Percentiles rank a stretch among this genome's conserved stretches.
Conservation (phyloP, 2,113 vertebrate genomes). For the Pollimyrus isidori region DNA sequence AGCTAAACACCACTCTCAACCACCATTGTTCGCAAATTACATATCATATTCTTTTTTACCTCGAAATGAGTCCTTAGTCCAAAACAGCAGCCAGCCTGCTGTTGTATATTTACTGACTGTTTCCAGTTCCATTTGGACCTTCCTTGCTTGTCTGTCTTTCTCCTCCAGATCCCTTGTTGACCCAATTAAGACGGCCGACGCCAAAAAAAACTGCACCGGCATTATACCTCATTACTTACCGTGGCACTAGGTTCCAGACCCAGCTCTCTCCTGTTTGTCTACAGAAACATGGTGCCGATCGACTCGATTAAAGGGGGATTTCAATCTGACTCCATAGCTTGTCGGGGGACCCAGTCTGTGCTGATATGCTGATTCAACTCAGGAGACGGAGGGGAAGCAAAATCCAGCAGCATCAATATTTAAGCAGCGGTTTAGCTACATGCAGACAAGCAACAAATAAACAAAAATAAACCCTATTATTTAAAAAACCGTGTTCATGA, state of each 20-base stretch:
- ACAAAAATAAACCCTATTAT: neutral
- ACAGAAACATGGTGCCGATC: neutral
- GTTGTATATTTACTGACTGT: constrained; percentile 18
- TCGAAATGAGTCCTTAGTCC: neutral
- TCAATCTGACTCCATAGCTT: constrained; percentile 37
- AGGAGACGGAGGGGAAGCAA: neutral
- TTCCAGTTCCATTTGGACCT: constrained; percentile 22
- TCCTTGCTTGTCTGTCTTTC: constrained; percentile 22
- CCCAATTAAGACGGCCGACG: constrained; percentile 3
- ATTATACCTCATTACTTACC: neutral
- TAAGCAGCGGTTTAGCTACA: neutral
- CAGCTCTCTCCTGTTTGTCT: neutral
- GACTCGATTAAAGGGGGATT: constrained; percentile 7
- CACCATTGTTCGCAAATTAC: too few species aligned
- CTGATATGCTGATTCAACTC: constrained; percentile 14
- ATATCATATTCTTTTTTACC: neutral
- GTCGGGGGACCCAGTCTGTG: constrained; percentile 52
- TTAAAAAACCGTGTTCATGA: neutral
- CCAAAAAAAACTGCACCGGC: neutral
- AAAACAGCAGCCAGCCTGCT: neutral
- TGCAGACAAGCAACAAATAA: neutral
- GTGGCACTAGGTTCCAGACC: neutral
- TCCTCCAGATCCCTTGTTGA: constrained; percentile 34
- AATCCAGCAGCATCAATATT: neutral
- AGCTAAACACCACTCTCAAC: neutral